These are phyloP conservation scores for Rhynchotus rufescens DNA, from an alignment of 2,797 vertebrate species.

Conservation along the genomic window DNA sequence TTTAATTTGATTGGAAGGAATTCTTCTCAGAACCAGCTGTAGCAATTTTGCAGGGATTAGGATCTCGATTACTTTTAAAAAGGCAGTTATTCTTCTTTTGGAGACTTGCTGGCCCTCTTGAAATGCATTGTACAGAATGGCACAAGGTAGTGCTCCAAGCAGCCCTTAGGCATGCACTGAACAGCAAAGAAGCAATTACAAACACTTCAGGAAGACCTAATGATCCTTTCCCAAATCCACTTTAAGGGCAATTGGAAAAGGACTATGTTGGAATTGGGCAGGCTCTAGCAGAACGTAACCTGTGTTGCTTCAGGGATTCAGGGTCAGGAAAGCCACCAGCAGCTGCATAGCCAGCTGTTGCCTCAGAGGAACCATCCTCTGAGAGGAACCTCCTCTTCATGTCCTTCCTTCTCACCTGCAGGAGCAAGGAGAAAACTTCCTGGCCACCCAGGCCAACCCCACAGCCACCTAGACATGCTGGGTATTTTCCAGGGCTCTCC, in stretches of 20 bases:
- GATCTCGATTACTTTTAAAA: background rate
- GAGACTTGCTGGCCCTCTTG: background rate
- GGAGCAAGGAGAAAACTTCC: too few relatives aligned
- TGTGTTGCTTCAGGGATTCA: background rate
- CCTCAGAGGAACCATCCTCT: too few relatives aligned
- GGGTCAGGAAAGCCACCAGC: too few relatives aligned
- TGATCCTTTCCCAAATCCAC: slow-evolving; percentile 4
- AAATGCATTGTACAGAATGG: background rate
- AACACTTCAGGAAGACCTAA: slow-evolving; percentile 52
- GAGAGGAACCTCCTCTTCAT: too few relatives aligned
- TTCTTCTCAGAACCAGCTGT: background rate
- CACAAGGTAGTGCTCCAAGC: background rate
- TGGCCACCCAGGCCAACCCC: too few relatives aligned
- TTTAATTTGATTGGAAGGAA: background rate
- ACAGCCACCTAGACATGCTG: too few relatives aligned
- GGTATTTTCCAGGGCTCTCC: too few relatives aligned
- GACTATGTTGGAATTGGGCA: slow-evolving; percentile 15
- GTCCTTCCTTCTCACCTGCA: too few relatives aligned
- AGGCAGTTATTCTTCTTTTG: background rate
- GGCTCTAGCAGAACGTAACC: slow-evolving; percentile 2
- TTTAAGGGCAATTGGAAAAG: slow-evolving; percentile 30
- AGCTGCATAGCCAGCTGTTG: too few relatives aligned
- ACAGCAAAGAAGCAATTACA: slow-evolving; percentile 42
- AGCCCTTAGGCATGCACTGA: background rate
- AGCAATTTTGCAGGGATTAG: background rate